Evolutionary conservation across 2,888 invertebrate genomes (phyloP), one percentile per base, ranked within the genome.

Genomic region (Diachrysia chrysitis): DNA sequence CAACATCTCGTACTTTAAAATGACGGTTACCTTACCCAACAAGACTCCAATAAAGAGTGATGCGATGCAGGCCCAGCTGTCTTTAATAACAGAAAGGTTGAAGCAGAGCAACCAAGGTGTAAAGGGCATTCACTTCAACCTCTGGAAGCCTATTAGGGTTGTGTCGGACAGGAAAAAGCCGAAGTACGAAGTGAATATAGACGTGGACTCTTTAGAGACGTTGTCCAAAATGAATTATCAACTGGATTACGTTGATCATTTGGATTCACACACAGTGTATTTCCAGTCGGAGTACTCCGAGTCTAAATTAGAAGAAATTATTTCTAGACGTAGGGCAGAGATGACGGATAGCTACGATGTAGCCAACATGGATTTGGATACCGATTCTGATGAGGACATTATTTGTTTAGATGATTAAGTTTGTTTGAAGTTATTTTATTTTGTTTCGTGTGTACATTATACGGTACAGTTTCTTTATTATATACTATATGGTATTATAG

Each of bases 291-390:
- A 86, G 17, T 82, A 85, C 69, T 83, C 90, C 0, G n/a, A 73
- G 4, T 32, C 74, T 0, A 79, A 78, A 55, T 74, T 95, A 10
- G 65, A 82, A 25, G 89, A 91, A 1, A 54, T 85, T 1, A 84
- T 94, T 0, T 82, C 83, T 6, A 89, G 86, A 55, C 87, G 76
- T 64, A 93, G 87, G 72, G 73, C 84, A 0, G 93, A 94, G 69
- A 78, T 84, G 68, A 87, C 73, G 0, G 95, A 95, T 63, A 90
- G 85, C 23, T 92, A 93, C 61, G 92, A 89, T 58, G 89, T 92
- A 0, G 86, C 91, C 7, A 93, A 93, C 66, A 95, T 95, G 95
- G 94, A 94, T 5, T 73, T 95, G 46, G 90, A 81, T 10, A 90
- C 93, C 0, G 56, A 73, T 0, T 86, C 87, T 1, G 89, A 90